Base-by-base conservation (phyloP, 2,888 invertebrate species). In the Metacarcinus magister region DNA sequence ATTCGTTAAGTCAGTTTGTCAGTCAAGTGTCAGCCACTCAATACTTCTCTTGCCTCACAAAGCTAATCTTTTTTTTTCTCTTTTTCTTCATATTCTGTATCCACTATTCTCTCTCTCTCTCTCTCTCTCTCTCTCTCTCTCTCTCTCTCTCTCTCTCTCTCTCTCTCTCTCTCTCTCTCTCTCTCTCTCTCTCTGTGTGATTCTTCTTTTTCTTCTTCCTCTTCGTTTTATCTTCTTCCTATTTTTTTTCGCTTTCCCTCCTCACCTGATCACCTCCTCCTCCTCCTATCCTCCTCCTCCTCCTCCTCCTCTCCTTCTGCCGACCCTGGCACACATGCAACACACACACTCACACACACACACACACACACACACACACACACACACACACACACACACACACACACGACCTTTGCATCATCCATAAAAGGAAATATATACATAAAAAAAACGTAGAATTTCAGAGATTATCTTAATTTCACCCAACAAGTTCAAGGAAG, bases 361-460 rank as follows among this genome's bases (percentile, higher is more conserved):
- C 75, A 32, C 82, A 82, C 82, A 82, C 82, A 82, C 82, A 82
- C 82, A 82, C 82, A 82, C 75, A 75, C 75, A 75, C 75, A 75
- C 75, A 75, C 75, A 75, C 75, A 75, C 75, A 75, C 75, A 82
- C 82, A 82, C 82, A 82, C 82, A 82, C 82, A 82, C 82, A 82
- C 82, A 82, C 82, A 82, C 82, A 82, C 82, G 19, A 82, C 82
- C 82, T 82, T 82, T 82, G 82, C 82, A 32, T 32, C 32, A 28
- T 13, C 28, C 4, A 28, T 32, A 82, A 82, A 82, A 82, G 28
- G 82, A 82, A 82, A 82, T 67, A 82, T 82, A 28, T 28, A 28
- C 19, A 28, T 19, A 82, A 82, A 82, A 82, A 82, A 67, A 67
- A 60, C 23, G 2, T 67, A 8, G n/a, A n/a, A 67, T 67, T 19